Conservation (phyloP, 2,113 vertebrate species). For the Tringa solitaria region DNA sequence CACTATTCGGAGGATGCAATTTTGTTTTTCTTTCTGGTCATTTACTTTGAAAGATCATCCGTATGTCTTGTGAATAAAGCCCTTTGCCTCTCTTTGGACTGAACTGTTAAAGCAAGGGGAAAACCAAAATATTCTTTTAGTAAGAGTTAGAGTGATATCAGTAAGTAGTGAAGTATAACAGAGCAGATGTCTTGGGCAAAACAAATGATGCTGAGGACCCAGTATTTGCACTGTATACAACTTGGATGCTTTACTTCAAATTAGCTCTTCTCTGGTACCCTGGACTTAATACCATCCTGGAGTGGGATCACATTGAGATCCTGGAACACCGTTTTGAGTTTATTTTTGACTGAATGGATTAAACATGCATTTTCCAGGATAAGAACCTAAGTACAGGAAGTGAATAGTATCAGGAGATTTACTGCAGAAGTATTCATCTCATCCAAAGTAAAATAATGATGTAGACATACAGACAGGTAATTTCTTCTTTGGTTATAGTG, state of each 20-base stretch:
- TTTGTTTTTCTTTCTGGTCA: not conserved
- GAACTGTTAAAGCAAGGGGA: not conserved
- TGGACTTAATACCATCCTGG: not conserved
- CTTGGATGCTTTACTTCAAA: not conserved
- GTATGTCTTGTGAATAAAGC: not conserved
- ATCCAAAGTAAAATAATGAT: not conserved
- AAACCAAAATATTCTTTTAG: not conserved
- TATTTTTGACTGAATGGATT: not conserved
- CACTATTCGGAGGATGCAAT: not conserved
- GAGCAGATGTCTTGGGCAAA: rapidly evolving
- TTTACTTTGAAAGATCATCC: not conserved
- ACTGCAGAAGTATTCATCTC: not conserved
- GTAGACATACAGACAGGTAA: not conserved
- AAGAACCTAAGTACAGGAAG: not conserved
- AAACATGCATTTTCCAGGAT: not conserved
- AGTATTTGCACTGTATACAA: not conserved
- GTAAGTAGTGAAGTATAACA: not conserved
- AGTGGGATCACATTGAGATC: not conserved
- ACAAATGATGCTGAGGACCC: not conserved
- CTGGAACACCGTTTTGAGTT: not conserved
- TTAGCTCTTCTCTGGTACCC: not conserved
- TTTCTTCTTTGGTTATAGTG: not conserved
- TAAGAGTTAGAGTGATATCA: not conserved
- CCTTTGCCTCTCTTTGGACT: not conserved
- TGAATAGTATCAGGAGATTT: not conserved